A percentile compares a stretch with the other conserved stretches of the same genome.
phyloP scores from a whole-genome alignment of 2,797 vertebrate species.

The Yasuhikotakia modesta region DNA sequence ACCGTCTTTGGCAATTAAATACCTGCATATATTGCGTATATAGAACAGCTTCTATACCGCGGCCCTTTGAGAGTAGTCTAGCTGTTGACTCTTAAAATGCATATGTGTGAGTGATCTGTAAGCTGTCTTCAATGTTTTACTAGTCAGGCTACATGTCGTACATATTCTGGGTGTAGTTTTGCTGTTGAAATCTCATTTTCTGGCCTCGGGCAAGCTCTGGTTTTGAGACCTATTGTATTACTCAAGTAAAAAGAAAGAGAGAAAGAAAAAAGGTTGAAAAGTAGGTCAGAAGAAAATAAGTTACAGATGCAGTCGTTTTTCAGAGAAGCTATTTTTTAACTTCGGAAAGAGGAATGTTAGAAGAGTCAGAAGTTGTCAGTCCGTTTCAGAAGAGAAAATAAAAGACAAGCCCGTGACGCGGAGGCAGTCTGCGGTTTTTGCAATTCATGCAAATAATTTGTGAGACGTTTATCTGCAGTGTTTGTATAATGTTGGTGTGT shows the following conservation, averaged over 20 bases:
- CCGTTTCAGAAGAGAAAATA: not conserved
- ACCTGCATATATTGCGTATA: not conserved
- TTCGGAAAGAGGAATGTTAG: not conserved
- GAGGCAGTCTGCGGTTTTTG: not conserved
- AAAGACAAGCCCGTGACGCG: not conserved
- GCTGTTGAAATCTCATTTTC: not conserved
- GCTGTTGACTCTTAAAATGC: not conserved
- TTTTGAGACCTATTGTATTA: constrained; percentile 25
- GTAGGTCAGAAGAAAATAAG: constrained; percentile 40
- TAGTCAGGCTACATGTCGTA: constrained; percentile 8
- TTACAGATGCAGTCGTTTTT: constrained; percentile 10
- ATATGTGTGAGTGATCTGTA: not conserved
- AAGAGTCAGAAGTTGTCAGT: not conserved
- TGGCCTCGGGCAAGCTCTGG: not conserved
- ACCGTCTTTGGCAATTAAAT: not conserved
- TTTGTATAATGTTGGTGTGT: not conserved
- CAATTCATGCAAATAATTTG: not conserved
- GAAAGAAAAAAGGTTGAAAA: constrained; percentile 8
- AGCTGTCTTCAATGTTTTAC: not conserved
- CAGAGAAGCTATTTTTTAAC: not conserved
- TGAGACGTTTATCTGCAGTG: not conserved
- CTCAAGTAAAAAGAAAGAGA: not conserved
- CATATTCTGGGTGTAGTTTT: constrained; percentile 25
- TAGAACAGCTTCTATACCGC: too few species aligned
- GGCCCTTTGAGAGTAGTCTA: not conserved